Base-by-base conservation (phyloP, 2,888 invertebrate genomes). In the Strigamia maritima region DNA sequence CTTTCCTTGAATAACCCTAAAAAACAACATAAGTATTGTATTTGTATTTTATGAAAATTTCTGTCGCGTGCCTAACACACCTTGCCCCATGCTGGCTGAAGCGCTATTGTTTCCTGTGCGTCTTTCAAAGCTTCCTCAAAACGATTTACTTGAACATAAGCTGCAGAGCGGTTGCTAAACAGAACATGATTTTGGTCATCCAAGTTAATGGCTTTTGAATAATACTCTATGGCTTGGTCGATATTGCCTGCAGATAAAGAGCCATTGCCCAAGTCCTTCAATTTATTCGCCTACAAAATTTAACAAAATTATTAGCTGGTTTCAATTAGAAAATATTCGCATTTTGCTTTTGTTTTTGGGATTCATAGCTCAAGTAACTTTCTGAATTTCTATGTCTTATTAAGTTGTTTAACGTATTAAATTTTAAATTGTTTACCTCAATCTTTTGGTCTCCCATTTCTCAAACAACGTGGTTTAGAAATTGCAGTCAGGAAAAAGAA, bases 91-190 rank as follows among this genome's bases (percentile, higher is more conserved):
- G 91, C 90, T 10, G 94, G 91, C 85, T 95, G 94, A 19, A 95
- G 83, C 76, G 89, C 86, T 10, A 97, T 89, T 0, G 94, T 94
- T 84, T 92, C 91, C 81, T 95, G 92, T 0, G 95, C 97, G 88
- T 97, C 97, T 81, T 90, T 89, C 35, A 96, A 86, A 0, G 97
- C 94, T 81, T 91, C 89, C 1, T 87, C 85, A 84, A 91, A 95
- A 81, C 92, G 90, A 28, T 90, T 91, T 75, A 91, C 90, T 87
- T 95, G 95, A 0, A 94, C 93, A 84, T 92, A 92, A 7, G 96
- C 96, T 7, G 96, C 96, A 0, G 96, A 96, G 79, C 97, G 90
- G 87, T 97, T 97, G 83, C 95, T 96, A 84, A 89, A 96, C 28
- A 97, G 88, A 84, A 97, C 94, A 88, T 95, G 94, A 88, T 96